Conservation (phyloP, 2,113 vertebrate species). For the Nettapus auritus region DNA sequence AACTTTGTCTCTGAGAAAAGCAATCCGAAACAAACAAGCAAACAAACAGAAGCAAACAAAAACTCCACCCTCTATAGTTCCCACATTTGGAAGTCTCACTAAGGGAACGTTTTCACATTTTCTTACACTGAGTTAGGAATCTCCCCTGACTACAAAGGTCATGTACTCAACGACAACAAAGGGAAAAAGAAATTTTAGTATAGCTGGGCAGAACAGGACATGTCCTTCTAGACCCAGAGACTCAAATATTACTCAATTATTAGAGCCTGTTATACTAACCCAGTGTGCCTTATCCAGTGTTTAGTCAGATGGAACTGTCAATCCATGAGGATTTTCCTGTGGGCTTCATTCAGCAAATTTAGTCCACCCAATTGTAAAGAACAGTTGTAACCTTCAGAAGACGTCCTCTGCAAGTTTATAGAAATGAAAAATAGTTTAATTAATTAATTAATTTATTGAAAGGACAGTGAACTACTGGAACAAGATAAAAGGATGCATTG, state of each 20-base stretch:
- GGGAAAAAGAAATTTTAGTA: not conserved
- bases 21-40: not conserved
- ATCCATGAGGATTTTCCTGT: not conserved
- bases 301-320: not conserved
- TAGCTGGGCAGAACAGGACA: fast-evolving
- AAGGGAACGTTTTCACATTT: not conserved
- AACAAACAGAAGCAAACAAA: not conserved
- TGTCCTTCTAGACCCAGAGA: not conserved
- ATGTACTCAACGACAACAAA: not conserved
- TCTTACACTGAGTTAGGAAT: not conserved
- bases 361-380: not conserved
- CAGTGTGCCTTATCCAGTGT: not conserved
- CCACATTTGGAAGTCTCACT: not conserved
- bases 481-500: not conserved
- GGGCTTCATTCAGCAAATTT: not conserved
- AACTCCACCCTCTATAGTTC: not conserved
- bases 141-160: fast-evolving
- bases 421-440: not conserved
- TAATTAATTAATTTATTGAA: not conserved
- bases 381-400: not conserved
- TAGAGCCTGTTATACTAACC: not conserved
- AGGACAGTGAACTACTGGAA: not conserved
- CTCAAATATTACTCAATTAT: not conserved
- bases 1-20: not conserved
- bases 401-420: not conserved